Evolutionary conservation across 2,888 invertebrate species (phyloP), one percentile per base, ranked within the genome.

Genomic region (Conops quadrifasciatus): DNA sequence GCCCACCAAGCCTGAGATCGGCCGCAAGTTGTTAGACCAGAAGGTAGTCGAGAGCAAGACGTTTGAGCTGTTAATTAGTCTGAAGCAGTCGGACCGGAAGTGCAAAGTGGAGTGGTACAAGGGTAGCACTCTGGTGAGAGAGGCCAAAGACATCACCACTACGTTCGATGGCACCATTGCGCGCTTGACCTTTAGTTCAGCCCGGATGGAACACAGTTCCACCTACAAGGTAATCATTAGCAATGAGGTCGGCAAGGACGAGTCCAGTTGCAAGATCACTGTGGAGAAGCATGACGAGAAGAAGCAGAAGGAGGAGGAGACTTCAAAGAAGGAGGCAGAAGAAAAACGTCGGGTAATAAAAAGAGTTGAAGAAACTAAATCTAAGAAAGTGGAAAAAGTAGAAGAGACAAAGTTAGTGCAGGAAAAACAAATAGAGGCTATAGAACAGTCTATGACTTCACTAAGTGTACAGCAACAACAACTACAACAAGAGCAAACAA

Each of bases 231-330:
- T 96, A 58, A 91, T 95, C 30, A 93, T 97, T 68, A 92, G 91
- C 81, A 98, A 98, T 84, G 95, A 96, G 83, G 92, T 91, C 78
- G 98, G 98, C 65, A 92, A 93, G 83, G 96, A 95, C 78, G 94
- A 95, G 81, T 93, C 94, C 1, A 90, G 91, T 59, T 94, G 97
- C 62, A 92, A 94, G 80, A 88, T 99, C 71, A 93, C 93, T 26
- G 92, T 98, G 15, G 89, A 89, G 82, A 89, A 90, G 86, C 85
- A 84, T 72, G 81, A 85, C 63, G 87, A 87, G 11, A 85, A 87
- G 75, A 84, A 89, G 84, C 88, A 89, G 83, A 89, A 90, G 77
- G 87, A 88, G 70, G 85, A 85, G 67, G 83, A 84, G 68, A 80
- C 82, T 51, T 85, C 85, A 74, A 87, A 88, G 80, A 88, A 87